A percentile compares a stretch with the other conserved stretches of the same genome.
phyloP scores from a whole-genome alignment of 2,113 vertebrate genomes.

The Ctenomys sociabilis region DNA sequence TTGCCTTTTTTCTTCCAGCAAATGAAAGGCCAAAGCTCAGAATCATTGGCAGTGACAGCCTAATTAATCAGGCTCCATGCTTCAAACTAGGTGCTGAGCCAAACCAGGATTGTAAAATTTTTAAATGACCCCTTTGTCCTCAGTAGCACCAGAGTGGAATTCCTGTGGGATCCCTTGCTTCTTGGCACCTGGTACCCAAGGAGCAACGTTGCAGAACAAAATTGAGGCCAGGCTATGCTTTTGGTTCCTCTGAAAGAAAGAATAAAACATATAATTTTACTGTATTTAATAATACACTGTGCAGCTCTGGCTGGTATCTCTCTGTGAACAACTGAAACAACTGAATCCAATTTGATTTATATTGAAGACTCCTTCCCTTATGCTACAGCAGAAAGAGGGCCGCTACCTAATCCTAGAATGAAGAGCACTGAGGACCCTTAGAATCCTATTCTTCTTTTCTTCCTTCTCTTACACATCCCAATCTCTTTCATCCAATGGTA shows the following conservation, averaged over 20 bases:
- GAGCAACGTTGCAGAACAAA: slow-evolving; percentile 30
- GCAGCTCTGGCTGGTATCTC: background rate
- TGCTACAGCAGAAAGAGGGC: background rate
- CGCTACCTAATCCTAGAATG: background rate
- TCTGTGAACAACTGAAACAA: slow-evolving; percentile 10
- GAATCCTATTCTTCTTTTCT: background rate
- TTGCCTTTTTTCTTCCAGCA: slow-evolving; percentile 68
- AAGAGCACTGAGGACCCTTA: background rate
- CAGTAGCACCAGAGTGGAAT: slow-evolving; percentile 23
- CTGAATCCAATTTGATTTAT: background rate
- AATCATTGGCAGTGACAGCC: slow-evolving; percentile 69
- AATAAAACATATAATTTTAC: slow-evolving; percentile 25
- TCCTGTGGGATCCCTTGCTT: slow-evolving; percentile 63
- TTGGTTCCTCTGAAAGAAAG: slow-evolving; percentile 53
- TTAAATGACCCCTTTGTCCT: slow-evolving; percentile 73
- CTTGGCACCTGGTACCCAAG: slow-evolving; percentile 68
- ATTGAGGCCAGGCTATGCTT: slow-evolving; percentile 25
- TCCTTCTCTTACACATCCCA: background rate
- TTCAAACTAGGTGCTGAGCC: slow-evolving; percentile 57
- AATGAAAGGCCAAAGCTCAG: slow-evolving; percentile 73
- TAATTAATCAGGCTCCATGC: slow-evolving; percentile 73
- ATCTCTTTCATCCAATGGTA: background rate
- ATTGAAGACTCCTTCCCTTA: background rate
- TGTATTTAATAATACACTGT: background rate
- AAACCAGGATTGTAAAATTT: slow-evolving; percentile 24